Evolutionary conservation across 2,797 vertebrate species (phyloP).

Genomic region (Simalia tracyae): DNA sequence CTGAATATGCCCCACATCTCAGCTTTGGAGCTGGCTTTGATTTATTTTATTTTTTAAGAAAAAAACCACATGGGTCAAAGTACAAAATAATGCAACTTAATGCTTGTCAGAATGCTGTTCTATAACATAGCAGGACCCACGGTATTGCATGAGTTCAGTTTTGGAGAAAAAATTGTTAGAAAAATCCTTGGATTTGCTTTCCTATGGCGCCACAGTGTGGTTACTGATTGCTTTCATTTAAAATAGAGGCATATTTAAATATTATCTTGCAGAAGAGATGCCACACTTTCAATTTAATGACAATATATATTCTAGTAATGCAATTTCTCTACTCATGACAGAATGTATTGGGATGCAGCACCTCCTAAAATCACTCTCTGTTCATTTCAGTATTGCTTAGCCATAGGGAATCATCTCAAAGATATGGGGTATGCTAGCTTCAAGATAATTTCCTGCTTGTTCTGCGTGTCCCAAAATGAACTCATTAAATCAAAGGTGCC

Average conservation of each 20-base stretch:
- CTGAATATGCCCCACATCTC: background rate
- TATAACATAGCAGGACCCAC: background rate
- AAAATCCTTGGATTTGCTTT: background rate
- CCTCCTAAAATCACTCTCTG: background rate
- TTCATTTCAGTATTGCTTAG: background rate
- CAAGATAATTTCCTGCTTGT: background rate
- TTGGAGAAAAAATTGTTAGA: background rate
- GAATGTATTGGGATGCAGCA: background rate
- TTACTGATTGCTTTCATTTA: background rate
- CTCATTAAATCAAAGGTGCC: background rate
- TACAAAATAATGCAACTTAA: background rate
- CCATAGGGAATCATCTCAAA: background rate
- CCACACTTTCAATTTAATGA: background rate
- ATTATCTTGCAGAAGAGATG: background rate
- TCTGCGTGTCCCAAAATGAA: background rate
- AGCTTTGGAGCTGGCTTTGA: background rate
- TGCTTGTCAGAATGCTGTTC: background rate
- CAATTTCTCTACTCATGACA: background rate
- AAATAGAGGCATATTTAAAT: background rate
- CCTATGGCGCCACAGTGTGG: background rate
- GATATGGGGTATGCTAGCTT: background rate
- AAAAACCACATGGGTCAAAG: background rate
- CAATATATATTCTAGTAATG: background rate
- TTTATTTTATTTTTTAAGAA: background rate
- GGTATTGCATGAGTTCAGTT: background rate